Conservation (phyloP, 1,140 invertebrate genomes). For the Asbolus verrucosus region DNA sequence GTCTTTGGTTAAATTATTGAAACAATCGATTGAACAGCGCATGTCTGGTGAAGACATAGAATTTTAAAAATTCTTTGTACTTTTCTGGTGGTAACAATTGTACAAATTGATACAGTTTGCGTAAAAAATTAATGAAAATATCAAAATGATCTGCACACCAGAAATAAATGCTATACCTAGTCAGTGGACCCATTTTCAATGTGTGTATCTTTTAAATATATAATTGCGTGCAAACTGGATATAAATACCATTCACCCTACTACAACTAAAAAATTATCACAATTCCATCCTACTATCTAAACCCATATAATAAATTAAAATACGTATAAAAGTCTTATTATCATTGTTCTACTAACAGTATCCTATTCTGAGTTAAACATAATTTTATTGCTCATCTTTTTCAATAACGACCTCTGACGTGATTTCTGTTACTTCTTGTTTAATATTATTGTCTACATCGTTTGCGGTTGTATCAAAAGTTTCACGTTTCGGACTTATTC, state of each 20-base stretch:
- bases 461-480: slow-evolving; percentile 10
- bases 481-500: slow-evolving; percentile 38
- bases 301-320: slow-evolving; percentile 33
- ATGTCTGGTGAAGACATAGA: neutral
- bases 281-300: slow-evolving; percentile 42
- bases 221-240: slow-evolving; percentile 42
- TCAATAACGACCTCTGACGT: slow-evolving; percentile 15
- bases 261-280: slow-evolving; percentile 44
- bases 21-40: slow-evolving; percentile 6
- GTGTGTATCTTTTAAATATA: slow-evolving; percentile 32
- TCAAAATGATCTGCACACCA: neutral
- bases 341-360: slow-evolving; percentile 24
- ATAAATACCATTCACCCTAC: slow-evolving; percentile 41
- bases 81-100: slow-evolving; percentile 29
- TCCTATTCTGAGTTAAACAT: neutral
- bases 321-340: slow-evolving; percentile 44
- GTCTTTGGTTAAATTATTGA: slow-evolving; percentile 6
- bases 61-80: neutral
- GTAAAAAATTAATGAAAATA: neutral
- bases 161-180: slow-evolving; percentile 31
- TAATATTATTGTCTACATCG: slow-evolving; percentile 49
- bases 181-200: slow-evolving; percentile 30
- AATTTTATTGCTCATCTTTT: slow-evolving; percentile 39
- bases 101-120: slow-evolving; percentile 17
- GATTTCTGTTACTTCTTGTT: slow-evolving; percentile 36